Evolutionary conservation across 2,113 vertebrate genomes (phyloP).

Genomic region (Neomonachus schauinslandi): DNA sequence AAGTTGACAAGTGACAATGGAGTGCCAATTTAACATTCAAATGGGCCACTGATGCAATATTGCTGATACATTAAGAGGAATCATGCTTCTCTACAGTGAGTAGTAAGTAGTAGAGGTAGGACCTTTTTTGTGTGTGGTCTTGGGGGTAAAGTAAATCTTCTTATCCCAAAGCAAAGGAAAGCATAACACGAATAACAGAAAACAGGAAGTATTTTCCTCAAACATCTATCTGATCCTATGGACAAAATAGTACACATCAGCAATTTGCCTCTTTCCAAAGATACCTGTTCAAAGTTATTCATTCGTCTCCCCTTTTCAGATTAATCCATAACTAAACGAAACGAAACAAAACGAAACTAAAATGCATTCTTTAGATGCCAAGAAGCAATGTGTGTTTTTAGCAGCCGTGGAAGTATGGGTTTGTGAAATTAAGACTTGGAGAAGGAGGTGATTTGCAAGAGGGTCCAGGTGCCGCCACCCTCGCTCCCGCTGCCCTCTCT

Average conservation of each 20-base stretch:
- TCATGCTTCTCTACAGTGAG: not conserved
- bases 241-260: not conserved
- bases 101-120: not conserved
- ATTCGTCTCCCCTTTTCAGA: not conserved
- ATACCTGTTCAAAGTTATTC: not conserved
- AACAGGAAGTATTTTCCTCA: not conserved
- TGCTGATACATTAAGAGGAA: not conserved
- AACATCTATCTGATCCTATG: not conserved
- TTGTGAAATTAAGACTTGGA: constrained; percentile 47
- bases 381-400: not conserved
- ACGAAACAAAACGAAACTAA: not conserved
- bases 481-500: not conserved
- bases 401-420: not conserved
- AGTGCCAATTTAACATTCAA: not conserved
- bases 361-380: constrained; percentile 25
- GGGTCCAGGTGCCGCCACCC: not conserved
- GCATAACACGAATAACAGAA: not conserved
- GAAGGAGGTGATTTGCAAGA: not conserved
- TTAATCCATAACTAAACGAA: not conserved
- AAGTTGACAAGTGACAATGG: not conserved
- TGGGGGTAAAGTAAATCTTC: not conserved
- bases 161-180: not conserved
- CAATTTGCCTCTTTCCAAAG: not conserved
- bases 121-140: not conserved
- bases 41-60: not conserved